phyloP scores from a whole-genome alignment of 2,113 vertebrate species.

The Burhinus bistriatus region DNA sequence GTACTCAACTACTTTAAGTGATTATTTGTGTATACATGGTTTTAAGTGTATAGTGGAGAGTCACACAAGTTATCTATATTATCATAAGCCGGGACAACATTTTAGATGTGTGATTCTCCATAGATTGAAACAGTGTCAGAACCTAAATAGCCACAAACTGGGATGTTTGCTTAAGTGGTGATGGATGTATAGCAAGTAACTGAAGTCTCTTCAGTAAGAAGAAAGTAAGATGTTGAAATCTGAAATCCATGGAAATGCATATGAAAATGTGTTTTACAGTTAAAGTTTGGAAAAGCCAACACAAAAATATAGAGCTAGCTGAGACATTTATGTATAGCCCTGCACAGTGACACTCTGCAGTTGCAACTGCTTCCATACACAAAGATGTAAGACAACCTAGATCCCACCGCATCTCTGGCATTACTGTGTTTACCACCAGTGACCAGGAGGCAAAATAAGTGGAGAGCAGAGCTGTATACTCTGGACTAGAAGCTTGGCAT shows the following conservation, averaged over 20 bases:
- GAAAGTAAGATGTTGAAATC: background rate
- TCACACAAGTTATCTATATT: background rate
- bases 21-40: background rate
- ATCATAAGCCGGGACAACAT: background rate
- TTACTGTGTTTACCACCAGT: background rate
- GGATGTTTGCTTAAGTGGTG: background rate
- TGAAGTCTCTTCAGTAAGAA: background rate
- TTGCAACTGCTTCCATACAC: accelerated
- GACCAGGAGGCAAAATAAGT: background rate
- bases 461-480: background rate
- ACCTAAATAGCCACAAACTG: background rate
- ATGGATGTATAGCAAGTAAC: background rate
- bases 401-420: accelerated
- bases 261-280: background rate
- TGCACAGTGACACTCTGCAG: accelerated
- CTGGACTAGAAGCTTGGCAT: accelerated
- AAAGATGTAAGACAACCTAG: background rate
- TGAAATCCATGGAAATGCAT: background rate
- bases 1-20: background rate
- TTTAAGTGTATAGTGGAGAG: background rate
- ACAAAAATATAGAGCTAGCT: background rate
- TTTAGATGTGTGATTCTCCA: background rate
- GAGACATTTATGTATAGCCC: accelerated
- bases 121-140: background rate
- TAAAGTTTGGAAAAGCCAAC: background rate